A percentile compares a stretch with the other conserved stretches of the same genome.
These are phyloP conservation scores for Struthio camelus DNA, from an alignment of 2,113 vertebrate genomes.

Conservation along the genomic window DNA sequence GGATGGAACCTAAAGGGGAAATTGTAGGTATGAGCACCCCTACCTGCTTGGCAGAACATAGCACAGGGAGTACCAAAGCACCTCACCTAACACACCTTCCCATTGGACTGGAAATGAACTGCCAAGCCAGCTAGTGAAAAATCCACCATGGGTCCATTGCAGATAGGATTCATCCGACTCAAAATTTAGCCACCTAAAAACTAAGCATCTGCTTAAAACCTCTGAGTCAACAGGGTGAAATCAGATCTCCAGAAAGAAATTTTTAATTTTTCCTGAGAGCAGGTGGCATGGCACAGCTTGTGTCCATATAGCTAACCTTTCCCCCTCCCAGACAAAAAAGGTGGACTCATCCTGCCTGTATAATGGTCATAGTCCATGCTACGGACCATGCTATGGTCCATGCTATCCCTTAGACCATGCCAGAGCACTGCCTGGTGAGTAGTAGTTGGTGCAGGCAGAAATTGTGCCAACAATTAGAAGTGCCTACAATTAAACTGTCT, in stretches of 20 bases:
- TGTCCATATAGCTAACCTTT: background rate
- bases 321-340: background rate
- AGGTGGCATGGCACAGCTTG: background rate
- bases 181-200: background rate
- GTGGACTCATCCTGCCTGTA: background rate
- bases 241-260: background rate
- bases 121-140: background rate
- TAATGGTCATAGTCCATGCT: too few species aligned
- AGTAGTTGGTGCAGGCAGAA: background rate
- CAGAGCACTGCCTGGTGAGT: background rate
- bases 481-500: background rate
- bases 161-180: background rate
- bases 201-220: background rate
- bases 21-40: background rate
- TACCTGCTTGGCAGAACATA: background rate
- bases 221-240: background rate
- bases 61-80: background rate
- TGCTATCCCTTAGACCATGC: background rate
- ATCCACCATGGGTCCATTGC: accelerated
- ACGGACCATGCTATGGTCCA: too few species aligned
- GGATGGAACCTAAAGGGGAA: conserved; percentile 84
- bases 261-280: background rate
- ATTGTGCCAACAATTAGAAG: background rate
- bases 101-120: background rate
- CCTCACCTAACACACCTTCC: background rate